Percentiles rank a stretch among this genome's conserved stretches.
These are phyloP conservation scores for Cremastinae sp. DNA, from an alignment of 2,888 invertebrate species.

Conservation along the genomic window DNA sequence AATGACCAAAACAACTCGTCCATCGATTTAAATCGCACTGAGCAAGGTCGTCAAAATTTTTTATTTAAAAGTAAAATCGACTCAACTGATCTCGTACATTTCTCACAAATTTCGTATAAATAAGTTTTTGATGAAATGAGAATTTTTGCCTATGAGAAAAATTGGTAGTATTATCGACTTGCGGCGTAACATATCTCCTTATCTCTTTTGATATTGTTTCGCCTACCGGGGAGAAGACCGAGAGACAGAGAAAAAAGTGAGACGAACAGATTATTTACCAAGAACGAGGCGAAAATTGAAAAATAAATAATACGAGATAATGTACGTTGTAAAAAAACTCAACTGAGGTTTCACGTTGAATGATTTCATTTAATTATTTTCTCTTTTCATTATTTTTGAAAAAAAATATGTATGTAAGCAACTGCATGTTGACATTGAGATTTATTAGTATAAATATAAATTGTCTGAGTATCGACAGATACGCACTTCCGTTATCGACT, in stretches of 20 bases:
- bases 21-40: too few relatives aligned
- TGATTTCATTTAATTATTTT: not conserved
- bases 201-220: constrained; percentile 24
- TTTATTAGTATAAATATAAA: too few relatives aligned
- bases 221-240: not conserved
- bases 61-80: too few relatives aligned
- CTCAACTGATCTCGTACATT: too few relatives aligned
- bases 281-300: constrained; percentile 6
- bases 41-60: too few relatives aligned
- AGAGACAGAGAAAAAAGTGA: too few relatives aligned
- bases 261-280: not conserved
- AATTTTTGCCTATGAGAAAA: constrained; percentile 6
- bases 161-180: not conserved
- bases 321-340: not conserved
- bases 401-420: not conserved
- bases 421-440: too few relatives aligned
- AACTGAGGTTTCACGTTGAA: not conserved
- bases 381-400: not conserved
- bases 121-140: not conserved
- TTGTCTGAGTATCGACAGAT: too few relatives aligned
- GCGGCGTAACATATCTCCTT: constrained; percentile 7
- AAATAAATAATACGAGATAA: not conserved
- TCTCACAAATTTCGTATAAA: too few relatives aligned
- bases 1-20: too few relatives aligned
- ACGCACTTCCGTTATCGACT: too few relatives aligned